Evolutionary conservation across 2,797 vertebrate species (phyloP), one percentile per base, ranked within the genome.

Genomic region (Percopsis omiscomaycus): DNA sequence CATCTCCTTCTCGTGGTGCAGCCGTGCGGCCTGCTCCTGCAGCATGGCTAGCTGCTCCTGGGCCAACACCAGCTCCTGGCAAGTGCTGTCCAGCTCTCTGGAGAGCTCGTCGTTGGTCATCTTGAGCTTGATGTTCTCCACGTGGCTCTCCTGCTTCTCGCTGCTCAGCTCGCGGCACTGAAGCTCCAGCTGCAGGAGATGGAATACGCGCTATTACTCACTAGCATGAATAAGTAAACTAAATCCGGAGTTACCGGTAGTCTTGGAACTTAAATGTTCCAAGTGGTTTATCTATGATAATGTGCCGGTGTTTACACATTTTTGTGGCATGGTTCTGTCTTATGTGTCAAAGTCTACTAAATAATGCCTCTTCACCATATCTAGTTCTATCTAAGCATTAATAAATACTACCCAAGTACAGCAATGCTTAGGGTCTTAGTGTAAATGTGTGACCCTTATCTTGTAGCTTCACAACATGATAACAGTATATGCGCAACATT

Each of bases 1-100:
- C 95, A 95, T 92, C 86, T 98, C 95, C 75, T 95, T 96, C 73
- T 97, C 95, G 79, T 93, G 92, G 0, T 94, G 92, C 44, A 96
- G 92, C 15, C 84, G 87, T 55, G 85, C 83, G 0, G 93, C 92
- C 78, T 96, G 93, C 22, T 94, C 89, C 80, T 96, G 95, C 48
- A 98, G 93, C 74, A 90, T 62, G 13, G 89, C 78, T 78, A 98
- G 84, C 88, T 98, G 95, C 3, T 93, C 91, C 81, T 96, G 96
- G 15, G 95, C 90, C 2, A 92, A 72, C 2, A 73, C 55, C n/a
- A 98, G 91, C 63, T 97, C 94, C 1, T 84, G 89, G 47, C 91
- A 88, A 3, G 92, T 94, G 79, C 71, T 87, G 55, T 94, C 93
- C 79, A 98, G 86, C 1, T 95, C 94, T 4, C 58, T 76, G 51